A percentile compares a stretch with the other conserved stretches of the same genome.
phyloP scores from a whole-genome alignment of 2,113 vertebrate genomes.

The Xiphias gladius region DNA sequence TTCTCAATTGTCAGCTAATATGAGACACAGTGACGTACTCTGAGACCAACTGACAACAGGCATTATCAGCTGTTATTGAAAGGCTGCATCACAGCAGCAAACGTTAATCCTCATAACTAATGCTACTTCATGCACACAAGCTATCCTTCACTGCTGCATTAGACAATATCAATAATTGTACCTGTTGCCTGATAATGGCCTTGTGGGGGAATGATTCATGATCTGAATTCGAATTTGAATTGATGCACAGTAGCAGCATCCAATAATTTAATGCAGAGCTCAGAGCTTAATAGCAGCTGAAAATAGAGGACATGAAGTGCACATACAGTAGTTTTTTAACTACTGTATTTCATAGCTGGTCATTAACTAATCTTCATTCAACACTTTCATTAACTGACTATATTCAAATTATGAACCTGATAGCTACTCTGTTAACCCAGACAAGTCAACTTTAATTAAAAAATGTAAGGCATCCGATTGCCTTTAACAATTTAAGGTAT shows the following conservation, averaged over 20 bases:
- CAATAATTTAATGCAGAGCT: slow-evolving; percentile 2
- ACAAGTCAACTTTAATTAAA: no score
- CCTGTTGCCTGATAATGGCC: slow-evolving; percentile 21
- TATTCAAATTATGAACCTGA: no score
- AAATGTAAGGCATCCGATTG: no score
- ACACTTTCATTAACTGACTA: no score
- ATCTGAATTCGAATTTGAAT: slow-evolving; percentile 29
- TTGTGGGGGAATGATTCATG: slow-evolving; percentile 57
- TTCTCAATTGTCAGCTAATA: slow-evolving; percentile 16
- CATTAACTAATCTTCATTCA: no score
- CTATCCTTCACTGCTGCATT: slow-evolving; percentile 60
- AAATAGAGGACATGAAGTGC: no score
- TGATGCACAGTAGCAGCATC: slow-evolving; percentile 26
- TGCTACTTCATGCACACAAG: slow-evolving; percentile 55
- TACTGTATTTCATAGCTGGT: no score
- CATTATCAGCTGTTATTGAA: slow-evolving; percentile 27
- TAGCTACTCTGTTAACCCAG: no score
- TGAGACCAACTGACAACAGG: slow-evolving; percentile 28
- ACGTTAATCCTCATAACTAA: slow-evolving; percentile 64
- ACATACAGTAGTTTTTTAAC: no score
- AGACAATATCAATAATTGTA: slow-evolving; percentile 59
- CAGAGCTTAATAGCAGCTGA: background rate
- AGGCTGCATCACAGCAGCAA: slow-evolving; percentile 15
- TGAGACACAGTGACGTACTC: slow-evolving; percentile 6
- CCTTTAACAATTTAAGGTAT: no score